Base-by-base conservation (phyloP, 2,113 vertebrate genomes). In the Pimephales promelas region DNA sequence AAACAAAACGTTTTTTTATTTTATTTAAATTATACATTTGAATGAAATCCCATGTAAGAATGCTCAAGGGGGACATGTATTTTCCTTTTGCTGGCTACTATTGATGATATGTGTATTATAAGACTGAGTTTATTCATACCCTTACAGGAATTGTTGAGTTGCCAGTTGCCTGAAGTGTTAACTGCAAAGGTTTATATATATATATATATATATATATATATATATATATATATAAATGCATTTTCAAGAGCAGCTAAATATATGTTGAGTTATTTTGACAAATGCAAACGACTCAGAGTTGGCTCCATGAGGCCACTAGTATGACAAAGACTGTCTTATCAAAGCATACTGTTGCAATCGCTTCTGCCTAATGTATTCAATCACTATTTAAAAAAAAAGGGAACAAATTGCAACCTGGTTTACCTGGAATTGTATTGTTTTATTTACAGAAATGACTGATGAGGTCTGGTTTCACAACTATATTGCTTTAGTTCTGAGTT, bases 241-340 rank as follows among this genome's bases (percentile, higher is more conserved):
- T n/a, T n/a, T n/a, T n/a, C n/a, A n/a, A n/a, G 3, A 66, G 31
- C 62, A 66, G 62, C 62, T 66, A 66, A 34, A 66, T 66, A 66
- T 66, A 34, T 40, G 18, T 10, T n/a, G 31, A 68, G 34, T 40
- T 68, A 68, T 68, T 40, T n/a, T 68, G 34, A 68, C 64, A 68
- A 68, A 34, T 68, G 64, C 40, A 40, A 10, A 68, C 2, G 56
- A 24, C 22, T n/a, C 54, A 22, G 16, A 68, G 9, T n/a, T 40
- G 20, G 34, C 64, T 68, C 34, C 20, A 34, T 20, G 62, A 66
- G 28, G 11, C 62, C 20, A 16, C 28, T n/a, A n/a, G n/a, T 8
- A 68, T 68, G 18, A 68, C 31, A 22, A 36, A 66, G 49, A 36
- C 18, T 22, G 18, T 18, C 2, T 14, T 3, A 6, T 52, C 16